A percentile compares a stretch with the other conserved stretches of the same genome.
phyloP scores from a whole-genome alignment of 2,797 vertebrate genomes.

The Enteromius treurensis region DNA sequence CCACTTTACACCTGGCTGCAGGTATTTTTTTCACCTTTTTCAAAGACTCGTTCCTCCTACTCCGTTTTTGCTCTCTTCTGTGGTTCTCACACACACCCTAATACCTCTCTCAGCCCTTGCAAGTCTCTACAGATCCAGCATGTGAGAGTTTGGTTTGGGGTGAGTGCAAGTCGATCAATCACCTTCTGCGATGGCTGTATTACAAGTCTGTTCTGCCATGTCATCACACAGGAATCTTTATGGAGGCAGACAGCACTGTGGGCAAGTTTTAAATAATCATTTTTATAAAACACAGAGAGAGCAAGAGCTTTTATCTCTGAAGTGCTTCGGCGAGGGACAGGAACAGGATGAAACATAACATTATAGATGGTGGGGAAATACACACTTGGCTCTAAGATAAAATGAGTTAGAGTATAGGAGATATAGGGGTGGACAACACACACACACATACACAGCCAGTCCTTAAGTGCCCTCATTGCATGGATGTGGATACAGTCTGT shows the following conservation, averaged over 20 bases:
- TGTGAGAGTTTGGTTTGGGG: constrained; percentile 51
- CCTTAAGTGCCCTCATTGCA: constrained; percentile 47
- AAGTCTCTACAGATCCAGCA: constrained; percentile 56
- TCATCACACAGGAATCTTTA: constrained; percentile 77
- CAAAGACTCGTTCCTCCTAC: constrained; percentile 52
- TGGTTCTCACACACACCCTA: constrained; percentile 38
- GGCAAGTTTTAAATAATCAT: constrained; percentile 58
- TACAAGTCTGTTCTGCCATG: constrained; percentile 73
- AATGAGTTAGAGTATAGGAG: constrained; percentile 26
- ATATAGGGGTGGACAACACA: constrained; percentile 28
- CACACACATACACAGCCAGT: constrained; percentile 11
- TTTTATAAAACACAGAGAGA: constrained; percentile 43
- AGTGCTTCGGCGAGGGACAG: constrained; percentile 46
- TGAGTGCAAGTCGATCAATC: constrained; percentile 69
- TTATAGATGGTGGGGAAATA: constrained; percentile 30
- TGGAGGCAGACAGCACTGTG: constrained; percentile 56
- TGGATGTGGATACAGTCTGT: constrained; percentile 37
- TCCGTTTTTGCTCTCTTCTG: neutral
- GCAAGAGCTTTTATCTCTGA: constrained; percentile 53
- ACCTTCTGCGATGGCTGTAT: constrained; percentile 75
- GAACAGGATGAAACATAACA: constrained; percentile 45
- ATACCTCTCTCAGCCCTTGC: constrained; percentile 41
- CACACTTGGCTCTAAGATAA: constrained; percentile 18
- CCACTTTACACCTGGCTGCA: constrained; percentile 53
- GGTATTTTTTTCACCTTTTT: constrained; percentile 41